Base-by-base conservation (phyloP, 2,888 invertebrate genomes). In the Glyphotaelius pellucidus region DNA sequence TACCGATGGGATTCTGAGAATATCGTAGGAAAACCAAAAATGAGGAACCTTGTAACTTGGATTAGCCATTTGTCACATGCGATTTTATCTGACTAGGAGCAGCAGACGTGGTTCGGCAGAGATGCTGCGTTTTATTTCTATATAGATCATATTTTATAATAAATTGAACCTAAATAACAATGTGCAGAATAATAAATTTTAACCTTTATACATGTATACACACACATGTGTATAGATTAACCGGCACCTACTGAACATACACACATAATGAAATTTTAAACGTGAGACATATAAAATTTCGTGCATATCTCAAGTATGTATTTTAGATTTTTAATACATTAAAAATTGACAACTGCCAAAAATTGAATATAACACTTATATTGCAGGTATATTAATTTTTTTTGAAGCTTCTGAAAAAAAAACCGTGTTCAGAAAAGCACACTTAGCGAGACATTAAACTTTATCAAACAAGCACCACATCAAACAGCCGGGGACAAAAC, bases 401-500 rank as follows among this genome's bases (percentile, higher is more conserved):
- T 67, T 67, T 67, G 47, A 14, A 47, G 47, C 7, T 67, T 67
- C 19, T 19, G 25, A 19, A 67, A 67, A 67, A 47, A 67, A 67
- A 67, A 67, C 52, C 19, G 7, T 86, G 86, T n/a, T 32, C 67
- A 88, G 31, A 88, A 90, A 91, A 91, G 90, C 91, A 91, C 90
- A 86, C 32, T 89, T n/a, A 91, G 90, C 79, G 83, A 42, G n/a
- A 79, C 32, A 91, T 47, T 15, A 47, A 47, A 47, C 80, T 80
- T 90, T 31, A 35, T 47, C 80, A 91, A 81, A 91, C 80, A 80
- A 91, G 88, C 87, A 89, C 87, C 92, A 92, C 92, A 92, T 84
- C 67, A 87, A 90, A 90, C 92, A 92, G 92, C 92, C 90, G 92
- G 80, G 87, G 87, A 80, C 31, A 19, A 90, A 92, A 81, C 47